Conservation (phyloP, 2,113 vertebrate species). For the Phylloscopus whistleri region DNA sequence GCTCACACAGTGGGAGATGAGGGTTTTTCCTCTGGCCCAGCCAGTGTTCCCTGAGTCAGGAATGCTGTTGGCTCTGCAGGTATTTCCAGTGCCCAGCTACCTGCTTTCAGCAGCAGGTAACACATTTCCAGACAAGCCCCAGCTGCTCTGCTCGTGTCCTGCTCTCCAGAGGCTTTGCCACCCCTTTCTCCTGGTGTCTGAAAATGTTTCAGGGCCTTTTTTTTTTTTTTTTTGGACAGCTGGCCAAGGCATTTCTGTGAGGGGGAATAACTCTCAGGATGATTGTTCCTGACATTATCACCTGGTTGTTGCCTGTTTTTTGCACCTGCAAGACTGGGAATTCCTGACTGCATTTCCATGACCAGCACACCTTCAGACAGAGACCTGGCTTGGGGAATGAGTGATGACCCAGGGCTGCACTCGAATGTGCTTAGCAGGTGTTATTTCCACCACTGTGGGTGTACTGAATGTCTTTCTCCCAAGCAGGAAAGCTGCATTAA, state of each 20-base stretch:
- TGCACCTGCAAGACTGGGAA: neutral
- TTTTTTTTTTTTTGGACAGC: neutral
- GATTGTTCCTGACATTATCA: neutral
- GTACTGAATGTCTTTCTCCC: neutral
- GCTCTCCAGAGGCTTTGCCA: neutral
- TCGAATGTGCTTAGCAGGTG: neutral
- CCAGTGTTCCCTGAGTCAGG: neutral
- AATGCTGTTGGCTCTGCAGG: neutral
- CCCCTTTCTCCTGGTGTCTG: neutral
- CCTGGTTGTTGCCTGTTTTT: neutral
- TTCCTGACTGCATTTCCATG: neutral
- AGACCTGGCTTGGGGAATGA: neutral
- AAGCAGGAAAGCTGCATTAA: neutral
- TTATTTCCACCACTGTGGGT: neutral
- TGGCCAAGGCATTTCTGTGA: neutral
- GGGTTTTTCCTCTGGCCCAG: neutral
- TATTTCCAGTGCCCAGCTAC: neutral
- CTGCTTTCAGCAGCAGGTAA: neutral
- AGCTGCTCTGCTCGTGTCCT: neutral
- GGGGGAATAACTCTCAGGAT: neutral
- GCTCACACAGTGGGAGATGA: neutral
- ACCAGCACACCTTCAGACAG: neutral
- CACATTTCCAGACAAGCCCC: neutral
- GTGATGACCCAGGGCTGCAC: neutral
- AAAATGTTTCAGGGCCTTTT: neutral